Evolutionary conservation across 2,113 vertebrate genomes (phyloP).

Genomic region (Casuarius casuarius): DNA sequence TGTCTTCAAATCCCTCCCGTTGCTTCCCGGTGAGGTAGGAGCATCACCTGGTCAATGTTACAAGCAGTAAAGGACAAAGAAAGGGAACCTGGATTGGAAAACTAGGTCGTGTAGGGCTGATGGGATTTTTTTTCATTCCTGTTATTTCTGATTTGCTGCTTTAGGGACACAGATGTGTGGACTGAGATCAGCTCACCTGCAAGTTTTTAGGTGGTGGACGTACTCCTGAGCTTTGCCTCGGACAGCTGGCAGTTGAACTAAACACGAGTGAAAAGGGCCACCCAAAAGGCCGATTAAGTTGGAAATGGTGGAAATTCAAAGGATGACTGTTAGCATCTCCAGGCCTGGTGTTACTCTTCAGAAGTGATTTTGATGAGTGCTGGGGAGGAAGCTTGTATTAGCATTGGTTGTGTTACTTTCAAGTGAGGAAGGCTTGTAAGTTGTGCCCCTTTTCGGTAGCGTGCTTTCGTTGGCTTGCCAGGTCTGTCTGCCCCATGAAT

Average conservation of each 20-base stretch:
- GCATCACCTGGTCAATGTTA: not conserved
- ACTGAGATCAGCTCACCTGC: constrained; percentile 26
- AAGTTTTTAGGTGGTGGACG: not conserved
- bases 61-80: not conserved
- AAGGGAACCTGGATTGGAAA: not conserved
- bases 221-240: not conserved
- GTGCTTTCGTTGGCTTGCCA: not conserved
- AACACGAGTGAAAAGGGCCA: not conserved
- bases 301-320: not conserved
- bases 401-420: not conserved
- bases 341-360: not conserved
- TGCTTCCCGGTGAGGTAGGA: not conserved
- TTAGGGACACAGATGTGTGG: not conserved
- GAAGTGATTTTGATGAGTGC: not conserved
- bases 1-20: not conserved
- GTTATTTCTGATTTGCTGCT: not conserved
- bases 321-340: not conserved
- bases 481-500: not conserved
- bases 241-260: not conserved
- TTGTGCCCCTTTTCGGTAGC: not conserved
- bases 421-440: not conserved
- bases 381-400: not conserved
- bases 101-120: not conserved
- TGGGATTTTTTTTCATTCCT: not conserved
- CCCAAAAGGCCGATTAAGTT: constrained; percentile 17